These are phyloP conservation scores for Chelonus formosanus DNA, from an alignment of 2,888 invertebrate genomes.

Conservation along the genomic window DNA sequence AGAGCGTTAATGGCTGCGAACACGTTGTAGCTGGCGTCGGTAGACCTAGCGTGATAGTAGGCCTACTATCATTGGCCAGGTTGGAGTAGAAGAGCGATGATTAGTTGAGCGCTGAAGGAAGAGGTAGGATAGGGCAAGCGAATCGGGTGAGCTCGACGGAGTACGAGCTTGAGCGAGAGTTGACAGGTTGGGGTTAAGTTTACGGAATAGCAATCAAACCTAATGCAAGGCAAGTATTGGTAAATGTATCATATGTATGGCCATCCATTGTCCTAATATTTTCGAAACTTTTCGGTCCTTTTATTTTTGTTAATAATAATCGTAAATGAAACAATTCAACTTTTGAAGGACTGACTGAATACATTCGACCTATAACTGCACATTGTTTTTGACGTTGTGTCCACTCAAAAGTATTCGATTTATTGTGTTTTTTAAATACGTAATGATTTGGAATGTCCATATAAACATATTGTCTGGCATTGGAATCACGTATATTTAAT, in stretches of 20 bases:
- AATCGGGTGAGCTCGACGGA: too few relatives aligned
- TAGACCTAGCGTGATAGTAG: too few relatives aligned
- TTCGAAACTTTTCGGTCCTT: constrained; percentile 15
- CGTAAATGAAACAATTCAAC: constrained; percentile 17
- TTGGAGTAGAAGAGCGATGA: too few relatives aligned
- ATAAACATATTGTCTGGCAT: constrained; percentile 3
- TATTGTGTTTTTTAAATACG: background rate
- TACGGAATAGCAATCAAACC: constrained; percentile 50
- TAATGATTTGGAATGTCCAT: constrained; percentile 9
- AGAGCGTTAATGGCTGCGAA: too few relatives aligned
- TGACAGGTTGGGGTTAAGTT: too few relatives aligned
- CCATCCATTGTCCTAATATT: constrained; percentile 8
- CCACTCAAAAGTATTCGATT: background rate
- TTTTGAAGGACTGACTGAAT: constrained; percentile 8
- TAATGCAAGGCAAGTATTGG: constrained; percentile 41
- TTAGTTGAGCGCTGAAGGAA: too few relatives aligned
- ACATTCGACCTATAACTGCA: constrained; percentile 6
- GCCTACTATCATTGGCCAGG: too few relatives aligned
- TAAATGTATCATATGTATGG: constrained; percentile 38
- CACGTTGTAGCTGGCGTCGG: too few relatives aligned
- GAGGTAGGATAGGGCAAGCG: too few relatives aligned
- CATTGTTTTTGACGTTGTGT: constrained; percentile 2
- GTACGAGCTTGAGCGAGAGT: too few relatives aligned
- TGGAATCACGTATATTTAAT: background rate
- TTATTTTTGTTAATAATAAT: constrained; percentile 2